Evolutionary conservation across 1,140 invertebrate genomes (phyloP).

Genomic region (Saccostrea glomerata): DNA sequence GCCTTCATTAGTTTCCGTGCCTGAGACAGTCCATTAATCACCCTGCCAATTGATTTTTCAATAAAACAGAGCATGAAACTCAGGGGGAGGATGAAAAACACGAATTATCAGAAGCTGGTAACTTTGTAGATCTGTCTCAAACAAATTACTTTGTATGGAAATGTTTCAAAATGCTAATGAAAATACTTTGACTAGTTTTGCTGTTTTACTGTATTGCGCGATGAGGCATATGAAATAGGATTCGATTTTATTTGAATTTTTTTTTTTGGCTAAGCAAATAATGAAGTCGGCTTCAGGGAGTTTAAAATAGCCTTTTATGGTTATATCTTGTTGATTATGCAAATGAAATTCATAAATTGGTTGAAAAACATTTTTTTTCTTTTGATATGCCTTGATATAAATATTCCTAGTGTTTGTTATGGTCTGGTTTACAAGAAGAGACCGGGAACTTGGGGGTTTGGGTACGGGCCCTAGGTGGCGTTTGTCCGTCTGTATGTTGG

Average conservation of each 20-base stretch:
- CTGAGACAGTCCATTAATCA: constrained; percentile 60
- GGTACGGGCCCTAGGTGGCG: not conserved
- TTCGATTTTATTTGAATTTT: not conserved
- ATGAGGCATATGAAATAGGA: not conserved
- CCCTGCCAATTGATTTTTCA: constrained; percentile 59
- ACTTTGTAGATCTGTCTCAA: constrained; percentile 4
- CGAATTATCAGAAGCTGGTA: constrained; percentile 4
- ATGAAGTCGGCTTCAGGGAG: no score
- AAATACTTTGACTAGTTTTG: not conserved
- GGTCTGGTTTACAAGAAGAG: no score
- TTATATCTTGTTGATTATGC: no score
- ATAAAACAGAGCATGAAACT: constrained; percentile 54
- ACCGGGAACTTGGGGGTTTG: not conserved
- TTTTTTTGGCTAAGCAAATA: not conserved
- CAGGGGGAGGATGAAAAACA: constrained; percentile 42
- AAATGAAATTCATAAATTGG: no score
- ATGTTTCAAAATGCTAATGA: constrained; percentile 4
- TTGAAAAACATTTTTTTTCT: no score
- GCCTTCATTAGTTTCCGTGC: constrained; percentile 62
- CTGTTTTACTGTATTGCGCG: not conserved
- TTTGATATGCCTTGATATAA: no score
- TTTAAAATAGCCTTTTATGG: no score
- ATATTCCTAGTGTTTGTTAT: no score
- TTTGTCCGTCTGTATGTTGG: constrained; percentile 25
- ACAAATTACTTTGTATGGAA: constrained; percentile 13